phyloP scores from a whole-genome alignment of 2,113 vertebrate genomes.

The Prochilodus magdalenae region DNA sequence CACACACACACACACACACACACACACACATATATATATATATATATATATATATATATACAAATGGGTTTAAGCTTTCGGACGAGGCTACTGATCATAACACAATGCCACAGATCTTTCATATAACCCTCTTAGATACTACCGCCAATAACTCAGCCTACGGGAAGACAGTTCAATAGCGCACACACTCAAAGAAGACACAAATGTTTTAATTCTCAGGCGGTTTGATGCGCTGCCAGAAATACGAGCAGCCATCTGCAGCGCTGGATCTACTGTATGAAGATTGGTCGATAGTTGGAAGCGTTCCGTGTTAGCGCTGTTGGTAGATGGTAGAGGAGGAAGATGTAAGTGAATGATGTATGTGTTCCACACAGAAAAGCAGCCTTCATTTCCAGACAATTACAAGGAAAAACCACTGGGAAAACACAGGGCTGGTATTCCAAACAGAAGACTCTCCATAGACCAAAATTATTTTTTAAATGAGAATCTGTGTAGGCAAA shows the following conservation, averaged over 20 bases:
- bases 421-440: too few relatives aligned
- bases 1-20: too few relatives aligned
- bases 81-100: not conserved
- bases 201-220: constrained; percentile 49
- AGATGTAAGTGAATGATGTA: constrained; percentile 57
- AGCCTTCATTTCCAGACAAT: too few relatives aligned
- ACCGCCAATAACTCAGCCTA: constrained; percentile 33
- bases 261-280: constrained; percentile 49
- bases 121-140: constrained; percentile 29
- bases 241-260: constrained; percentile 47
- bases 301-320: constrained; percentile 62
- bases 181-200: constrained; percentile 12
- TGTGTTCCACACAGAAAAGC: not conserved
- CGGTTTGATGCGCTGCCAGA: constrained; percentile 59
- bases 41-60: too few relatives aligned
- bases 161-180: constrained; percentile 2
- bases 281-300: constrained; percentile 60
- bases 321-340: constrained; percentile 61
- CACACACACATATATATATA: too few relatives aligned
- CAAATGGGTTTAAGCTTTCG: too few relatives aligned
- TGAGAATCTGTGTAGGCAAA: too few relatives aligned
- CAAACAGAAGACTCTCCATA: too few relatives aligned
- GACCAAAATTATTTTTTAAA: too few relatives aligned
- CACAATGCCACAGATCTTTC: constrained; percentile 8
- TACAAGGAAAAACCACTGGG: too few relatives aligned